A percentile compares a stretch with the other conserved stretches of the same genome.
These are phyloP conservation scores for Oncorhynchus mykiss DNA, from an alignment of 2,113 vertebrate species.

Conservation along the genomic window DNA sequence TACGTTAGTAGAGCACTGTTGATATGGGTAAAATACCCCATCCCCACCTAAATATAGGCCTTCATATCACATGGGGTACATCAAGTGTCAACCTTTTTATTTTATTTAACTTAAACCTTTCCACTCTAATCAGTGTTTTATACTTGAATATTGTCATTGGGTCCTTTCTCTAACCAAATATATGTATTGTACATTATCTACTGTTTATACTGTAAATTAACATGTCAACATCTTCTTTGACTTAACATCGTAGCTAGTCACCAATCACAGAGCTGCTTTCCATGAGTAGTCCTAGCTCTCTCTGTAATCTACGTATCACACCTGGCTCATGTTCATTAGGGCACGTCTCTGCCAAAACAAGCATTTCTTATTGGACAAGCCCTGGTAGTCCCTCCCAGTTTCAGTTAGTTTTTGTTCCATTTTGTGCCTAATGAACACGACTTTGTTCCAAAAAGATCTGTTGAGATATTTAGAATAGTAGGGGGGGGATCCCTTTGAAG, in stretches of 20 bases:
- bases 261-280: too few species aligned
- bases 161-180: slow-evolving; percentile 60
- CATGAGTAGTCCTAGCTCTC: too few species aligned
- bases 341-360: too few species aligned
- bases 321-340: not conserved
- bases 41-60: too few species aligned
- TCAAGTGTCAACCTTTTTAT: slow-evolving; percentile 8
- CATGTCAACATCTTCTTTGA: too few species aligned
- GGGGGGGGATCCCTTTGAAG: not conserved
- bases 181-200: slow-evolving; percentile 19
- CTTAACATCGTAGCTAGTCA: too few species aligned
- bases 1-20: too few species aligned
- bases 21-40: too few species aligned
- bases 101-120: not conserved
- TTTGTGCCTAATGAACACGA: too few species aligned
- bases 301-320: not conserved
- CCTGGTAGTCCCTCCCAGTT: too few species aligned
- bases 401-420: too few species aligned
- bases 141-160: slow-evolving; percentile 61
- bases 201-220: slow-evolving; percentile 12
- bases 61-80: slow-evolving; percentile 34
- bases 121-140: slow-evolving; percentile 7
- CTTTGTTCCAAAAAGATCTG: not conserved
- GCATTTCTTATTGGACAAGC: too few species aligned
- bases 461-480: not conserved